Evolutionary conservation across 2,888 invertebrate genomes (phyloP).

Genomic region (Lepetodrilus schrolli): DNA sequence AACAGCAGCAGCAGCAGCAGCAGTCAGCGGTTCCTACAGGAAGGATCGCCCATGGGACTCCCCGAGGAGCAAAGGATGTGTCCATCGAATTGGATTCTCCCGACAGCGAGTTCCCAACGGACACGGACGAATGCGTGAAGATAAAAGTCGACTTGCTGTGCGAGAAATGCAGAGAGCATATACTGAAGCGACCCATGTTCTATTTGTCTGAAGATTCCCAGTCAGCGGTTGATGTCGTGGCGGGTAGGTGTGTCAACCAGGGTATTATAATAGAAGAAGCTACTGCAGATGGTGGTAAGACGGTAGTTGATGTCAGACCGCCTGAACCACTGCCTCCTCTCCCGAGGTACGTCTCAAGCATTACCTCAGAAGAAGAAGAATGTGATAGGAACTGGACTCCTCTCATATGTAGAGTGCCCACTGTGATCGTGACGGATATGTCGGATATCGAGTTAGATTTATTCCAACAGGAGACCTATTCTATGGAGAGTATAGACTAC

Average conservation of each 20-base stretch:
- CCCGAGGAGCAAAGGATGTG: background rate
- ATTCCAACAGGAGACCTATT: background rate
- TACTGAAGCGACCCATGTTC: background rate
- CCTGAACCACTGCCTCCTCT: background rate
- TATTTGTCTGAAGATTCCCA: conserved; percentile 7
- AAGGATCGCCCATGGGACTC: background rate
- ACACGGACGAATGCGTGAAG: background rate
- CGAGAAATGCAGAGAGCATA: background rate
- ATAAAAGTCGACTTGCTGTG: background rate
- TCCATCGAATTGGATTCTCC: background rate
- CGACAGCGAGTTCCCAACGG: background rate
- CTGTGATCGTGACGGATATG: conserved; percentile 16
- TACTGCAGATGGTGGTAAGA: too few species aligned
- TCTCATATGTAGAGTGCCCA: background rate
- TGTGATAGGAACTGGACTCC: background rate
- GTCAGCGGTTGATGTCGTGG: background rate
- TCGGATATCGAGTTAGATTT: background rate
- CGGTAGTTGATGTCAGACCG: background rate
- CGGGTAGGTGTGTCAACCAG: background rate
- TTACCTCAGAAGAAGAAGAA: background rate
- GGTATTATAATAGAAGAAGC: background rate
- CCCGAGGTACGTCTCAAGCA: background rate
- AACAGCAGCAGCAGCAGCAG: too few species aligned
- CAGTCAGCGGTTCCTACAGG: background rate
- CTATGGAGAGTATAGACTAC: background rate